Percentiles rank a stretch among this genome's conserved stretches.
Evolutionary conservation across 1,140 invertebrate species (phyloP).

Genomic region (Hesperophylax magnus): DNA sequence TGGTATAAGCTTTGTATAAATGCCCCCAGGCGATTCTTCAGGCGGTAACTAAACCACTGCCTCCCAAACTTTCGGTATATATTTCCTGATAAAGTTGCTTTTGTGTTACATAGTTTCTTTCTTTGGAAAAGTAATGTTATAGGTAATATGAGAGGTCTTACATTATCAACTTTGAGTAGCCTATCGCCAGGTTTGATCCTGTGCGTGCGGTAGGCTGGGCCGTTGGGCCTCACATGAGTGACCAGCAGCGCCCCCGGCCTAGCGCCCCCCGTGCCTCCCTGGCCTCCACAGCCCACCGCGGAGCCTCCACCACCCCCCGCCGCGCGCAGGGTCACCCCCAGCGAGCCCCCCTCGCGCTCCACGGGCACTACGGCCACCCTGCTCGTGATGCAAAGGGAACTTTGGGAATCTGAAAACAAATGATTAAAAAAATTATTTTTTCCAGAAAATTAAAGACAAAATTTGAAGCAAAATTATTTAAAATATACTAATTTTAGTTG

Average conservation of each 20-base stretch:
- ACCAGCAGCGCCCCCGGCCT: slow-evolving; percentile 79
- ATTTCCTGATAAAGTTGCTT: too few relatives aligned
- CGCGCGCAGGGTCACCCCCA: slow-evolving; percentile 90
- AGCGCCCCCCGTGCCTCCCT: slow-evolving; percentile 58
- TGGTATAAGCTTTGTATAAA: too few relatives aligned
- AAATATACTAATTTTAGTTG: too few relatives aligned
- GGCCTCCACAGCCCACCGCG: slow-evolving; percentile 55
- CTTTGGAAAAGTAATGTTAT: too few relatives aligned
- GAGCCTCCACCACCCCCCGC: slow-evolving; percentile 76
- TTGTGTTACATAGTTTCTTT: too few relatives aligned
- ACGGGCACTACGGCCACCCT: slow-evolving; percentile 83
- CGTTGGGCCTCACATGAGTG: slow-evolving; percentile 89
- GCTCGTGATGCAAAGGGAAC: slow-evolving; percentile 78
- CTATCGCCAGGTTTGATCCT: slow-evolving; percentile 91
- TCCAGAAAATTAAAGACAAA: too few relatives aligned
- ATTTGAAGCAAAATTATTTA: too few relatives aligned
- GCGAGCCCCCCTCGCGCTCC: slow-evolving; percentile 86
- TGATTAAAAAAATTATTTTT: too few relatives aligned
- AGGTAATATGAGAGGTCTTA: not conserved
- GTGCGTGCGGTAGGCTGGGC: slow-evolving; percentile 84
- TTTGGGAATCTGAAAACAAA: slow-evolving; percentile 71
- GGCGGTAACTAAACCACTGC: too few relatives aligned
- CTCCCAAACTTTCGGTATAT: too few relatives aligned
- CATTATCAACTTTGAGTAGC: slow-evolving; percentile 89
- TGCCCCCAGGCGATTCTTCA: too few relatives aligned